A percentile compares a stretch with the other conserved stretches of the same genome.
These are phyloP conservation scores for Chloroceryle amazona DNA, from an alignment of 2,797 vertebrate species.

Conservation along the genomic window DNA sequence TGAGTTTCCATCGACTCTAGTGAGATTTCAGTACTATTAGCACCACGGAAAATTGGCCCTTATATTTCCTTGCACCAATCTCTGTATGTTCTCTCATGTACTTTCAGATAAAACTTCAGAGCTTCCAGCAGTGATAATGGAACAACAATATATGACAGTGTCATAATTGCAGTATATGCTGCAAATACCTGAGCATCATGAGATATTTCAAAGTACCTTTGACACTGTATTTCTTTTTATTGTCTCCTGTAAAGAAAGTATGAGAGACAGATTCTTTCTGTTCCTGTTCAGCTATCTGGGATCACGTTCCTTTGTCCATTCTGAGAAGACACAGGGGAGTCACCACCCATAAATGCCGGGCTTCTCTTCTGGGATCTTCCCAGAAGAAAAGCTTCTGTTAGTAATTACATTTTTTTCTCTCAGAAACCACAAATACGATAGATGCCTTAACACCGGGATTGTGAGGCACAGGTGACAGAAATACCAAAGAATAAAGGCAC, in stretches of 20 bases:
- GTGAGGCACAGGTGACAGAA: neutral
- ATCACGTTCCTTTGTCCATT: neutral
- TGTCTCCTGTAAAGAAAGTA: neutral
- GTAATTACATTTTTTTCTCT: neutral
- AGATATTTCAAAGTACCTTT: neutral
- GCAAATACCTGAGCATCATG: neutral
- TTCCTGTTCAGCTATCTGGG: neutral
- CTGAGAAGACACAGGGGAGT: neutral
- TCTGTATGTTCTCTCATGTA: neutral
- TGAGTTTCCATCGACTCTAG: neutral
- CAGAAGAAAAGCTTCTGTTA: neutral
- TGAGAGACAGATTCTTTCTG: neutral
- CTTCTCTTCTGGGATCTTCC: neutral
- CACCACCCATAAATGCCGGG: neutral
- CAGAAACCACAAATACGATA: neutral
- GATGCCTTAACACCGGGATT: neutral
- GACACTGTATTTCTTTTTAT: neutral
- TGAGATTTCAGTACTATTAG: neutral
- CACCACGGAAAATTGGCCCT: neutral
- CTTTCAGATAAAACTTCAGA: slow-evolving; percentile 11
- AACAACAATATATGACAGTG: neutral
- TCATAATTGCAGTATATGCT: neutral
- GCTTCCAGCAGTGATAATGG: neutral
- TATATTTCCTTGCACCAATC: neutral
- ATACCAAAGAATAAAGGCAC: neutral